Evolutionary conservation across 2,888 invertebrate species (phyloP), one percentile per base, ranked within the genome.

Genomic region (Noctua janthe): DNA sequence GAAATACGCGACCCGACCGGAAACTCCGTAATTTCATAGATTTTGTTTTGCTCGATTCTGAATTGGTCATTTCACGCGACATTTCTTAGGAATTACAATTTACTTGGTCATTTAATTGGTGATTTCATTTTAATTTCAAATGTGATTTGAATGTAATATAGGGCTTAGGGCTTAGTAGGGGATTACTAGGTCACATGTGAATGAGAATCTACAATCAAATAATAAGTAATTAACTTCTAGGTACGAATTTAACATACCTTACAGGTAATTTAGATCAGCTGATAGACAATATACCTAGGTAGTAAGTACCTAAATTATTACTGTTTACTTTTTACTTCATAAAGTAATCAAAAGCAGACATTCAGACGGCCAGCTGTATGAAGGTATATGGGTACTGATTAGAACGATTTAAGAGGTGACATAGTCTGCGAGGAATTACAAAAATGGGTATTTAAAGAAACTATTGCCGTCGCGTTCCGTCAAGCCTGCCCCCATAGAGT

Each of bases 21-120:
- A 94, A 94, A 92, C 91, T 89, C 81, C 74, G 88, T 93, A 93
- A 94, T 94, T 93, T 92, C 91, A 93, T 93, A 93, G 92, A 92
- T 88, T 91, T 88, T 84, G 86, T 89, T 91, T 90, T 83, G 81
- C 84, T 87, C 81, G 64, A 76, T 74, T 81, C 70, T 54, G 81
- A 86, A 90, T 81, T 84, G 84, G 86, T 86, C 78, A 91, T 90
- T 83, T 87, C 82, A 88, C 83, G 87, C 90, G 91, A 90, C 89
- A 87, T 89, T 87, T 90, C 86, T 69, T 66, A 71, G 83, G 81
- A 90, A 89, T 82, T 76, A 82, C 81, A 78, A 81, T 70, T 71
- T 76, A 79, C 80, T 72, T 71, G 71, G 76, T 72, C 59, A 87
- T 88, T 89, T 87, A 51, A 75, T 78, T 56, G 64, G 76, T 71